These are phyloP conservation scores for Caenorhabditis sinica DNA, from an alignment of 2,888 invertebrate species.

Conservation along the genomic window DNA sequence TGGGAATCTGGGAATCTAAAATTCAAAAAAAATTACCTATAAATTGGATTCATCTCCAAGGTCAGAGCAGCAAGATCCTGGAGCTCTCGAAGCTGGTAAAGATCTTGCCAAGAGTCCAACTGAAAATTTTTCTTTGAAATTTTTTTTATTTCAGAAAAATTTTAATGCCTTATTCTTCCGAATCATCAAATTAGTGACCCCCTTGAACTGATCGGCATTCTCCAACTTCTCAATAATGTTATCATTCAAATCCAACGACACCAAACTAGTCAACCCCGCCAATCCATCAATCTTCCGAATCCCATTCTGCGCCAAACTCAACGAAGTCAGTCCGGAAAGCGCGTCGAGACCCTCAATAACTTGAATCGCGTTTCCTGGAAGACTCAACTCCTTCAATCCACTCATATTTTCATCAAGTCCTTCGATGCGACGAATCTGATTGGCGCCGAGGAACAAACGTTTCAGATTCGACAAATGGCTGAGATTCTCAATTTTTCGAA, in stretches of 20 bases:
- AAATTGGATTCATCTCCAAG: slow-evolving; percentile 70
- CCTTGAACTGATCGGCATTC: slow-evolving; percentile 72
- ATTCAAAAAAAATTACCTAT: slow-evolving; percentile 31
- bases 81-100: slow-evolving; percentile 48
- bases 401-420: slow-evolving; percentile 46
- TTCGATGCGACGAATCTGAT: slow-evolving; percentile 92
- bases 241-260: slow-evolving; percentile 61
- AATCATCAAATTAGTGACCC: slow-evolving; percentile 73
- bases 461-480: slow-evolving; percentile 55
- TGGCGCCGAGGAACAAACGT: slow-evolving; percentile 92
- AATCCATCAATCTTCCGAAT: slow-evolving; percentile 88
- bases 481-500: slow-evolving; percentile 85
- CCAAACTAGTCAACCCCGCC: slow-evolving; percentile 14
- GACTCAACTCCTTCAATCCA: slow-evolving; percentile 63
- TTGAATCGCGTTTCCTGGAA: slow-evolving; percentile 69
- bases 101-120: slow-evolving; percentile 67
- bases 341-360: slow-evolving; percentile 88
- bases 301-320: slow-evolving; percentile 96
- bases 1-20: neutral
- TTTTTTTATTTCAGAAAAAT: neutral
- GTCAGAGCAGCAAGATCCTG: slow-evolving; percentile 46
- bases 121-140: neutral
- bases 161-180: slow-evolving; percentile 75
- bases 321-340: slow-evolving; percentile 89
- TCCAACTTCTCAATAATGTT: slow-evolving; percentile 67